Evolutionary conservation across 1,140 invertebrate genomes (phyloP), one percentile per base, ranked within the genome.

Genomic region (Drosophila sp.): DNA sequence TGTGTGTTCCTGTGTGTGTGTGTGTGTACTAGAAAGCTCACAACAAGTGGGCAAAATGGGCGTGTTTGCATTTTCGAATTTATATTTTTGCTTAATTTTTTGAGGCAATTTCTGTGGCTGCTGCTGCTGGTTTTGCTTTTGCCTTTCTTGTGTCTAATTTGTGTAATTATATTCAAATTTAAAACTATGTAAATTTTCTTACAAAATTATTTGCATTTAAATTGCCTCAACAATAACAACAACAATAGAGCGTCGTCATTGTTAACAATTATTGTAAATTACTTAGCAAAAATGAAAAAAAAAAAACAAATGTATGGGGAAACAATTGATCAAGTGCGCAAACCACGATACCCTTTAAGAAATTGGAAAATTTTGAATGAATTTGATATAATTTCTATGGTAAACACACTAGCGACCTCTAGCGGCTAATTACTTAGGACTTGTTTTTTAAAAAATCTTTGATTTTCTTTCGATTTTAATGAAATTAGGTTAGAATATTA

Each of bases 141-240:
- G 54, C 44, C 38, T 63, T 60, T 67, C 69, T 63, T 74, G 82
- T 68, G 50, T 73, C 50, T 82, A 87, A 87, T 89, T 89, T 80
- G 63, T 75, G 84, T 80, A 89, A 89, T 89, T 90, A 80, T 89
- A 89, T 89, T 89, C 80, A 90, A 89, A 89, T 89, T 84, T 89
- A 75, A 84, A 73, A 70, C 77, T 77, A 89, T 87, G 84, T 74
- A 84, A 77, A 87, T 87, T 80, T 66, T 78, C 73, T 72, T 79
- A 73, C 79, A 83, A 73, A 78, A 80, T 80, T 89, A 89, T 89
- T 89, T 89, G 85, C 84, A 89, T 84, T 89, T 89, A 80, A 83
- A 87, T 87, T 80, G 84, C 62, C 72, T 17, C 33, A 27, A 57
- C 44, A 50, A 50, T 23, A 50, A 27, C 4, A 50, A 27, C 23